These are phyloP conservation scores for Cyanoramphus novaezelandiae DNA, from an alignment of 2,113 vertebrate genomes.

Conservation along the genomic window DNA sequence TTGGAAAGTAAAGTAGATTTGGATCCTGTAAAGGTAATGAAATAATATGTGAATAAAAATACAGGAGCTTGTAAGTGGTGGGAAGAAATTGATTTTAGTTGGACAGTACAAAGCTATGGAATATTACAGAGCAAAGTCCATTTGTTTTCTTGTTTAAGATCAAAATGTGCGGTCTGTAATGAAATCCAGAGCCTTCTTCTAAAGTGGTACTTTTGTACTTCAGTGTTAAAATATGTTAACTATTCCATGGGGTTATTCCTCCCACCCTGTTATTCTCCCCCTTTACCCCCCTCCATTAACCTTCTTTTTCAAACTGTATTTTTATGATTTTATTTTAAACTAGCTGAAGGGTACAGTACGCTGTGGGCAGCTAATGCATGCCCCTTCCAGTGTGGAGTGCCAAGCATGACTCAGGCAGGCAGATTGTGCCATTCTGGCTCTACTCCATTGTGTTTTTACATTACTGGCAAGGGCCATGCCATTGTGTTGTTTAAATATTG, in stretches of 20 bases:
- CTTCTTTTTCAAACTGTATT: neutral
- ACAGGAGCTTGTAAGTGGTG: constrained; percentile 40
- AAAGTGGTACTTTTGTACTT: constrained; percentile 11
- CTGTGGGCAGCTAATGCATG: constrained; percentile 21
- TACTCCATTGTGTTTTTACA: constrained; percentile 50
- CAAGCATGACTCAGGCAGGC: constrained; percentile 48
- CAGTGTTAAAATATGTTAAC: constrained; percentile 49
- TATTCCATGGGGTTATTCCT: neutral
- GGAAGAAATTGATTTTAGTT: constrained; percentile 34
- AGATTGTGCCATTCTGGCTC: constrained; percentile 53
- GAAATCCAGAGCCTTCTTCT: constrained; percentile 61
- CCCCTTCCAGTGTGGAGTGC: neutral
- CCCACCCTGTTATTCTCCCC: neutral
- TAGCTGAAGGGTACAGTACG: neutral
- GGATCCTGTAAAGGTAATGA: constrained; percentile 30
- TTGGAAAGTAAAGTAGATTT: constrained; percentile 48
- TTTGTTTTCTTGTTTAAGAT: constrained; percentile 58
- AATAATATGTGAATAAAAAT: constrained; percentile 16
- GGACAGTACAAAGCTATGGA: constrained; percentile 44
- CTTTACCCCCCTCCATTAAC: fast-evolving
- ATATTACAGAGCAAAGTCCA: constrained; percentile 32
- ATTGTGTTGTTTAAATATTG: constrained; percentile 66
- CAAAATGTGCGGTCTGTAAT: constrained; percentile 64
- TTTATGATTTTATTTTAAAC: constrained; percentile 43
- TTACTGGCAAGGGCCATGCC: constrained; percentile 57